Evolutionary conservation across 2,888 invertebrate genomes (phyloP).

Genomic region (Ectropis crepuscularia): DNA sequence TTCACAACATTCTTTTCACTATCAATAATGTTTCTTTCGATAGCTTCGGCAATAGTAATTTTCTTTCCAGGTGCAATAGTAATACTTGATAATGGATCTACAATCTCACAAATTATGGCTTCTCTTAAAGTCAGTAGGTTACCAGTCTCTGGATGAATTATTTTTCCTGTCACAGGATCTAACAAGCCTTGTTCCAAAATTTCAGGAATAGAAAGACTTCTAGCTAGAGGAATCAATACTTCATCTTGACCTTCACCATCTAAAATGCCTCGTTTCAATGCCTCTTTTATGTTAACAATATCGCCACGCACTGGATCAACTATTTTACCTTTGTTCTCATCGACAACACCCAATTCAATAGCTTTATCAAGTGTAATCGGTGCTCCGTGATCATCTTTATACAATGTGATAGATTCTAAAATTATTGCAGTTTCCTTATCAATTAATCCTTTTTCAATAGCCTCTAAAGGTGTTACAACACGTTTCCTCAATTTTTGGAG

Average conservation of each 20-base stretch:
- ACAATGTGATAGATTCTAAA: constrained; percentile 86
- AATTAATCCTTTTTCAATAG: constrained; percentile 91
- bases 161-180: constrained; percentile 88
- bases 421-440: constrained; percentile 90
- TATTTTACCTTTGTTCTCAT: constrained; percentile 91
- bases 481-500: constrained; percentile 92
- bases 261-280: constrained; percentile 92
- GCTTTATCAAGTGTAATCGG: constrained; percentile 90
- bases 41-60: constrained; percentile 91
- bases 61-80: constrained; percentile 85
- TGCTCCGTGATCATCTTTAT: constrained; percentile 84
- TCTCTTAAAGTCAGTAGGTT: constrained; percentile 90
- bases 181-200: constrained; percentile 94
- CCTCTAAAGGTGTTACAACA: constrained; percentile 90
- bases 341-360: constrained; percentile 87
- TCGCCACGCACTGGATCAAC: constrained; percentile 93
- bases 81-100: constrained; percentile 92
- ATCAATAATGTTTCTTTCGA: constrained; percentile 89
- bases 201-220: constrained; percentile 92
- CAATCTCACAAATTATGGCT: constrained; percentile 94
- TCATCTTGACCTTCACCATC: constrained; percentile 91
- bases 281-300: constrained; percentile 91
- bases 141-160: constrained; percentile 95
- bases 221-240: constrained; percentile 91
- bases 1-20: constrained; percentile 88